Evolutionary conservation across 2,797 vertebrate genomes (phyloP).

Genomic region (Agapornis canus): DNA sequence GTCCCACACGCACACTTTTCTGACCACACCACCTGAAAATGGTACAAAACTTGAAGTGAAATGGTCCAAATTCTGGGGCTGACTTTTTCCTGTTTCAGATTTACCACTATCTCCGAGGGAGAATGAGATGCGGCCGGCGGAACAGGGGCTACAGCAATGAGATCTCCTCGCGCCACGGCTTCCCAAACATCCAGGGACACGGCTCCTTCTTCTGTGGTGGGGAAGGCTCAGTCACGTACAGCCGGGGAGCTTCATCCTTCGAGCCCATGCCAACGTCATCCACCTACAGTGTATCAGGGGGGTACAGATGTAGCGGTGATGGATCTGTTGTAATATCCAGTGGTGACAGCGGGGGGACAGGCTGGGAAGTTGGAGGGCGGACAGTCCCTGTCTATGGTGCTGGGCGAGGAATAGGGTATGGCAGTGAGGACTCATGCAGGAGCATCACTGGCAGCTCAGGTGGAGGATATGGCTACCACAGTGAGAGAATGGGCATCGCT

Average conservation of each 20-base stretch:
- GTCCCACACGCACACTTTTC: not conserved
- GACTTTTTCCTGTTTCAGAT: not conserved
- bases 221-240: not conserved
- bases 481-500: accelerated
- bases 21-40: not conserved
- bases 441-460: accelerated
- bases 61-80: accelerated
- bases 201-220: not conserved
- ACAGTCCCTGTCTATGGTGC: accelerated
- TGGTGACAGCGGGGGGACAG: accelerated
- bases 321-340: not conserved
- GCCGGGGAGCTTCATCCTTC: not conserved
- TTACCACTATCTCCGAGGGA: not conserved
- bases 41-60: not conserved
- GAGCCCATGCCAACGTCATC: accelerated
- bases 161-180: not conserved
- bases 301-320: accelerated
- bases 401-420: accelerated
- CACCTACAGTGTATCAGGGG: not conserved
- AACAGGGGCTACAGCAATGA: slow-evolving; percentile 15
- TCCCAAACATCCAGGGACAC: not conserved
- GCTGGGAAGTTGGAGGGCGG: not conserved
- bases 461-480: accelerated
- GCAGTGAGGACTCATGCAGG: not conserved
- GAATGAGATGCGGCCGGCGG: not conserved